Evolutionary conservation across 2,797 vertebrate genomes (phyloP), one percentile per base, ranked within the genome.

Genomic region (Darevskia nairensis): DNA sequence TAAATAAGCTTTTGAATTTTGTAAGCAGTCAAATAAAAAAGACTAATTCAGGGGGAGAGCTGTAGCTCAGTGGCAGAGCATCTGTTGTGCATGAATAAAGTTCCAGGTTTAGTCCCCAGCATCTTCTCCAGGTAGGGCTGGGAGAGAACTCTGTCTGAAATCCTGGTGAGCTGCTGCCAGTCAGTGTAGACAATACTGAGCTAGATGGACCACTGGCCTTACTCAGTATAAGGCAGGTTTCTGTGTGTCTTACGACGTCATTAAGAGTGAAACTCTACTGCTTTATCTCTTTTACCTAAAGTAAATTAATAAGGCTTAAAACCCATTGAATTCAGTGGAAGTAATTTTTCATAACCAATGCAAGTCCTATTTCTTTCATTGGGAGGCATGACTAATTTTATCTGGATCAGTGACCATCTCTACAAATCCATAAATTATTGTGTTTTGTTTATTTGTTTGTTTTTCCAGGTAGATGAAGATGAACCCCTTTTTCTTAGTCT

Each of bases 401-500:
- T 76, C n/a, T 87, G 11, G 21, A 46, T 27, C 66, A 27, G 41
- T 29, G 41, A 64, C 69, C 23, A 64, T 39, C 8, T 46, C 41
- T 64, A 21, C 55, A 68, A 8, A 17, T 71, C 68, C 27, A 41
- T 15, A n/a, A 87, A 39, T 3, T 10, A 61, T 44, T 68, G n/a
- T 32, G 72, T 80, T 35, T 66, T 74, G 29, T 55, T 86, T 75
- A 74, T 8, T 44, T 55, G 84, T 84, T 72, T 9, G 88, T 87
- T 3, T 93, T 88, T 74, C 85, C 91, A 97, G 97, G 94, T 97
- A 72, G 97, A 97, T 90, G 97, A 97, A 94, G 97, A 97, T 46
- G 96, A 97, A 21, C 97, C 97, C 11, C 92, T 97, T 46, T 97
- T 97, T 93, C 96, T 97, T 79, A 97, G 96, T 91, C 95, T 97